Evolutionary conservation across 2,888 invertebrate species (phyloP).

Genomic region (Frankliniella intonsa): DNA sequence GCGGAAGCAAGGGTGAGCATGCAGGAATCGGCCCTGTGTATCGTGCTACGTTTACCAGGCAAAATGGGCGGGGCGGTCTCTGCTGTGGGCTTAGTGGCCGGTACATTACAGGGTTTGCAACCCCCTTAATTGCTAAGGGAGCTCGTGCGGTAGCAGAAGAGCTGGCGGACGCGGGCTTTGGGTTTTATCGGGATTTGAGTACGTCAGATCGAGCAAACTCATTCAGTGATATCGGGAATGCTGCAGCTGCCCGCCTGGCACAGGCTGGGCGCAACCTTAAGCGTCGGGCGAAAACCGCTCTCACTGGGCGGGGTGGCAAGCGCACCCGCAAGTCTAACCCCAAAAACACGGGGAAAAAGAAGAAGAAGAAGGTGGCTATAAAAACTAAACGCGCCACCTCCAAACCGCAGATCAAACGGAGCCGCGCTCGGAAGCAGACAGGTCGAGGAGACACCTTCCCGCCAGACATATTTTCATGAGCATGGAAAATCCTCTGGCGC

Average conservation of each 20-base stretch:
- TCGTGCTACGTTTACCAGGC: not conserved
- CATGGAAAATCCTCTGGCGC: not conserved
- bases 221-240: not conserved
- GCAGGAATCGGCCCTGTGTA: not conserved
- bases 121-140: not conserved
- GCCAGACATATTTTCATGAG: not conserved
- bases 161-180: not conserved
- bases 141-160: not conserved
- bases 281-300: not conserved
- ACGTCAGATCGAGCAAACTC: not conserved
- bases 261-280: slow-evolving; percentile 6
- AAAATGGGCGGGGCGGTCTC: not conserved
- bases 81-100: not conserved
- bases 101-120: not conserved
- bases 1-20: not conserved
- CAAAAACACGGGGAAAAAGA: not conserved
- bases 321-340: not conserved
- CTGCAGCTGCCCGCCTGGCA: not conserved
- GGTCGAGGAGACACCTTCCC: not conserved
- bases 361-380: not conserved
- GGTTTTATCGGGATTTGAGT: not conserved
- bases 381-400: not conserved
- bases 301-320: not conserved
- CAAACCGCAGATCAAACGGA: not conserved
- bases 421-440: not conserved